Base-by-base conservation (phyloP, 1,140 invertebrate species). In the Euura lappo region DNA sequence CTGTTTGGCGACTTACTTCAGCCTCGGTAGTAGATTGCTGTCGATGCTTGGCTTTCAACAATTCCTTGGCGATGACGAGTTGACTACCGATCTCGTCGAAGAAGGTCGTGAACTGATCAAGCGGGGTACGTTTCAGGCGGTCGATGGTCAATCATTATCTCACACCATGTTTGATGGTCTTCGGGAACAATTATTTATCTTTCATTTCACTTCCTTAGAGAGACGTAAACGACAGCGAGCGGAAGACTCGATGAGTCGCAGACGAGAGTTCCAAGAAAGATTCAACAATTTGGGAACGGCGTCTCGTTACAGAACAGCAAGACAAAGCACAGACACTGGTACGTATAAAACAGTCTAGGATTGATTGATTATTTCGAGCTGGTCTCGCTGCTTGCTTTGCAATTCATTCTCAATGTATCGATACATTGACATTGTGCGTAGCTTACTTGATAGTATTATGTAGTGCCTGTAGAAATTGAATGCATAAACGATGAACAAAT, bases 1-100 rank as follows among this genome's bases (percentile, higher is more conserved):
- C 78, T 99, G 97, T 83, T 85, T 98, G 72, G 95, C 96, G 71
- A 99, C 97, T 0, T 99, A 98, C 89, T 98, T 99, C 84, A 96
- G 94, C 81, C 85, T 99, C n/a, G 98, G 97, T 45, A 95, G 94
- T 75, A 91, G 97, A 72, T 86, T 98, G 65, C 88, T 99, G 6
- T 95, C 96, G 45, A 90, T 94, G 64, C 90, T 99, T 75, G 98
- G 98, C 44, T 98, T 99, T 86, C 96, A 98, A 84, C 97, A 99
- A 86, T 99, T 99, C 88, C 91, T 98, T 67, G 95, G 93, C 3
- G 96, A 98, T 76, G 97, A 98, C 85, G 96, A 98, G 71, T 92
- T 98, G 73, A 98, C 97, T 0, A 93, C 92, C 0, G 97, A 99
- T 85, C 88, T 99, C 13, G 93, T 99, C 3, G 95, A 98, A 80